These are phyloP conservation scores for Erethizon dorsatum DNA, from an alignment of 2,797 vertebrate genomes.

Conservation along the genomic window DNA sequence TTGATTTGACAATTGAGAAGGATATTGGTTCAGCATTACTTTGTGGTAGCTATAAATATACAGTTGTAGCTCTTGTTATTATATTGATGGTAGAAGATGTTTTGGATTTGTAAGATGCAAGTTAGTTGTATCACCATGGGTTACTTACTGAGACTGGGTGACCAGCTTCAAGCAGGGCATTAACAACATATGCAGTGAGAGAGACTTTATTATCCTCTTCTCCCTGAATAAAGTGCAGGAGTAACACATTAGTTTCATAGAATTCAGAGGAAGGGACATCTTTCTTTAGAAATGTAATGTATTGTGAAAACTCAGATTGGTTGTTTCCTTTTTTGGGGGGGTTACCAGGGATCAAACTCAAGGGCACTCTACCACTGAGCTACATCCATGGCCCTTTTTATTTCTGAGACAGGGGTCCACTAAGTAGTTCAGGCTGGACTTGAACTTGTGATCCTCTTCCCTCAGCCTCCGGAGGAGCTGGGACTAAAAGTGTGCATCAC, in stretches of 20 bases:
- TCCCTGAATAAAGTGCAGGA: slow-evolving; percentile 73
- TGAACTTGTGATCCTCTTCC: neutral
- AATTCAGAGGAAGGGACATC: neutral
- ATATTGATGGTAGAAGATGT: neutral
- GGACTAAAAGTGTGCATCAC: neutral
- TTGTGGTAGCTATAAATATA: neutral
- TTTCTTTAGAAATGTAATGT: neutral
- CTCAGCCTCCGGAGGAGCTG: neutral
- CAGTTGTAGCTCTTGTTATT: neutral
- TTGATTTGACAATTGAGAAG: neutral
- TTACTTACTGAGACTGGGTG: slow-evolving; percentile 79
- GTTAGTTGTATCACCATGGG: too few species aligned
- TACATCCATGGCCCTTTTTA: neutral
- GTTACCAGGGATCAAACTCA: neutral
- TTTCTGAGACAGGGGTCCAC: neutral
- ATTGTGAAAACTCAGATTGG: neutral
- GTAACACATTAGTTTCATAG: neutral
- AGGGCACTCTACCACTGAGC: neutral
- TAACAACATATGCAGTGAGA: slow-evolving; percentile 82
- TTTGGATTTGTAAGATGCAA: neutral
- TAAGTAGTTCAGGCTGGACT: neutral
- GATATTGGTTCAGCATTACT: neutral
- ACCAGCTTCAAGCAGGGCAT: slow-evolving; percentile 85
- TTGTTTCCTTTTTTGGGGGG: neutral
- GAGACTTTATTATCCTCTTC: slow-evolving; percentile 79